Conservation (phyloP, 2,888 invertebrate genomes). For the Himalopsyche anomala region DNA sequence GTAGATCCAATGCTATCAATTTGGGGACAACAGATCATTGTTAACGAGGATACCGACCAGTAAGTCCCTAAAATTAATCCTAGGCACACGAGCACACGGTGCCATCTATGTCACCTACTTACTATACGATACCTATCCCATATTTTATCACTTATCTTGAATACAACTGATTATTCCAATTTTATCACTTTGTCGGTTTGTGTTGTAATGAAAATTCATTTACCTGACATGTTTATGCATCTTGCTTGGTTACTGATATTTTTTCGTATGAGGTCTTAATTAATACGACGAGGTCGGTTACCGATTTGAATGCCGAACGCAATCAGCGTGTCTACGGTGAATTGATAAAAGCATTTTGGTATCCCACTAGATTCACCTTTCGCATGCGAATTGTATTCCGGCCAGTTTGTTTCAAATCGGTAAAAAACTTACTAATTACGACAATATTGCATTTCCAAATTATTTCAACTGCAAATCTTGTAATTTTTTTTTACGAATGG, state of each 20-base stretch:
- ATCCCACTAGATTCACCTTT: background rate
- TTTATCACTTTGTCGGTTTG: constrained; percentile 40
- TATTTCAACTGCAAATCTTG: background rate
- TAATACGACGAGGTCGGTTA: background rate
- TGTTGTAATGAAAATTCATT: constrained; percentile 27
- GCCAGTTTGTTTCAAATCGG: background rate
- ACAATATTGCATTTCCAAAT: background rate
- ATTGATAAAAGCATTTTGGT: too few species aligned
- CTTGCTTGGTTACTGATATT: constrained; percentile 39
- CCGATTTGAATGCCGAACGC: too few species aligned
- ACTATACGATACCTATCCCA: constrained; percentile 37
- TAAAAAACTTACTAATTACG: background rate
- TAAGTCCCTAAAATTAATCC: constrained; percentile 80
- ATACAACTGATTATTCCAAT: constrained; percentile 20
- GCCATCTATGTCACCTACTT: constrained; percentile 70
- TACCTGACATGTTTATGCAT: constrained; percentile 41
- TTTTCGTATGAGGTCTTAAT: constrained; percentile 26
- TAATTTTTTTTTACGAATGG: too few species aligned
- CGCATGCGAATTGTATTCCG: background rate
- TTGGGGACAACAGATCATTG: constrained; percentile 98
- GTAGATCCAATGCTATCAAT: constrained; percentile 99
- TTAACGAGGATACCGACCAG: constrained; percentile 98
- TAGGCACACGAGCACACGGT: constrained; percentile 72
- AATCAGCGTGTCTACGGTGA: too few species aligned
- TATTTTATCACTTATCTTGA: constrained; percentile 43